Percentiles rank a stretch among this genome's conserved stretches.
phyloP scores from a whole-genome alignment of 2,888 invertebrate genomes.

The Petrolisthes manimaculis region DNA sequence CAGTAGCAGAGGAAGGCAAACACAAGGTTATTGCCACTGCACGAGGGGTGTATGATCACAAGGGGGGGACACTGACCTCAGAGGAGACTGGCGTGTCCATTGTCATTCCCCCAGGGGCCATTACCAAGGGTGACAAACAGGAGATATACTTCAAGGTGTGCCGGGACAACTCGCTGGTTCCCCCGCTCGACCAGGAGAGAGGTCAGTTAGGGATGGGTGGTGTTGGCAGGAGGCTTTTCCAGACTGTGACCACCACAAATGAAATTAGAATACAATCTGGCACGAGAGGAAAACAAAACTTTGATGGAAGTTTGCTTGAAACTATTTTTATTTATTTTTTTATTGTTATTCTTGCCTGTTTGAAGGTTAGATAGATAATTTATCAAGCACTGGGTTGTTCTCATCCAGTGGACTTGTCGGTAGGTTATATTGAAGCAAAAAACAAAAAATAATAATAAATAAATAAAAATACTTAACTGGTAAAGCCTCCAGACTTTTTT shows the following conservation, averaged over 20 bases:
- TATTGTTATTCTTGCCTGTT: not conserved
- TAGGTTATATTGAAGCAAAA: not conserved
- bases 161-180: conserved; percentile 79
- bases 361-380: conserved; percentile 3
- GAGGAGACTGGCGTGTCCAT: conserved; percentile 91
- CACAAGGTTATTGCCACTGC: conserved; percentile 69
- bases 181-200: conserved; percentile 90
- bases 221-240: conserved; percentile 49
- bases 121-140: conserved; percentile 84
- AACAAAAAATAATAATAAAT: not conserved
- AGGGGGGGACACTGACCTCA: conserved; percentile 86
- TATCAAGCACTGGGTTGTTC: not conserved
- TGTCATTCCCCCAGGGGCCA: conserved; percentile 88
- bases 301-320: conserved; percentile 11
- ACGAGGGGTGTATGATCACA: conserved; percentile 78
- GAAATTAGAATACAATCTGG: conserved; percentile 7
- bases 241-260: conserved; percentile 19
- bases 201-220: conserved; percentile 74
- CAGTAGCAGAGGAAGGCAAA: conserved; percentile 65
- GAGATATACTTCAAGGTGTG: conserved; percentile 89
- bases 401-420: not conserved
- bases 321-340: conserved; percentile 15
- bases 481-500: conserved; percentile 40
- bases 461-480: conserved; percentile 14
- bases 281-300: not conserved